Percentiles rank a stretch among this genome's conserved stretches.
These are phyloP conservation scores for Otis tarda DNA, from an alignment of 2,113 vertebrate species.

Conservation along the genomic window DNA sequence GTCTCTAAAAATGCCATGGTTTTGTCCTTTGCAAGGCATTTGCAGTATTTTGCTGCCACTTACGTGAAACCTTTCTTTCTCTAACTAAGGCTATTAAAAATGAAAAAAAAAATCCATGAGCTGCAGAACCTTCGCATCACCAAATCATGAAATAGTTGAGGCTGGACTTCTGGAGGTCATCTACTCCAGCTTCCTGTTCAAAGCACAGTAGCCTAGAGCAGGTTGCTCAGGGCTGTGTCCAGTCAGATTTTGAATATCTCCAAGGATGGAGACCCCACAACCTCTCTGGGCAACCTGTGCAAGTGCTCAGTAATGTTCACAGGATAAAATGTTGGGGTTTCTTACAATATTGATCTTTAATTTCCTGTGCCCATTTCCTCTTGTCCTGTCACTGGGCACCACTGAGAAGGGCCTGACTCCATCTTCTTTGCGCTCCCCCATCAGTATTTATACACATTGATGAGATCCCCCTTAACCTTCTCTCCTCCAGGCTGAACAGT, in stretches of 20 bases:
- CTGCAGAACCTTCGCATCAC: neutral
- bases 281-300: neutral
- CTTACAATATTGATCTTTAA: neutral
- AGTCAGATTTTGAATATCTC: neutral
- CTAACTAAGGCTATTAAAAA: neutral
- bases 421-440: neutral
- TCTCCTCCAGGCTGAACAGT: neutral
- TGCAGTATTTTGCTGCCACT: neutral
- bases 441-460: neutral
- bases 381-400: neutral
- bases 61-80: neutral
- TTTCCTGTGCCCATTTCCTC: neutral
- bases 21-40: neutral
- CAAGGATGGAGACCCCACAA: neutral
- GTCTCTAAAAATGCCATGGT: neutral
- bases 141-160: neutral
- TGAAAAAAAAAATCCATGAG: neutral
- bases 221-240: neutral
- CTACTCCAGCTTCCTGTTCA: neutral
- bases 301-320: too few relatives aligned
- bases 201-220: neutral
- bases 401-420: neutral
- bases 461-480: neutral
- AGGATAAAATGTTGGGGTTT: neutral
- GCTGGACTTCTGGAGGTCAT: neutral